A percentile compares a stretch with the other conserved stretches of the same genome.
These are phyloP conservation scores for Elachura formosa DNA, from an alignment of 2,113 vertebrate genomes.

Conservation along the genomic window DNA sequence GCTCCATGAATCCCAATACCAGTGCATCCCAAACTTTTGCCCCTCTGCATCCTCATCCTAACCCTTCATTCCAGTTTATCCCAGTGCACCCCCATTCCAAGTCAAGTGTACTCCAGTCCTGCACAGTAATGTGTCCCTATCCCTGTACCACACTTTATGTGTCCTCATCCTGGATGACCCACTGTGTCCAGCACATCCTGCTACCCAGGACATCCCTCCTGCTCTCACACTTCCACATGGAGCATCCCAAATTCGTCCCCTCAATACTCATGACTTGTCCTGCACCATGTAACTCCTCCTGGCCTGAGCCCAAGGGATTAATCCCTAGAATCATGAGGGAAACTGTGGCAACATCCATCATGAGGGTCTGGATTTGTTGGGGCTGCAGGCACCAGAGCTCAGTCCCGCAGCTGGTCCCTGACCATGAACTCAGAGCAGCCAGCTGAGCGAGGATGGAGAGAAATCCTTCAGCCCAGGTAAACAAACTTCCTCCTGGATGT, in stretches of 20 bases:
- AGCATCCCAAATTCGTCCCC: not conserved
- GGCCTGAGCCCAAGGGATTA: not conserved
- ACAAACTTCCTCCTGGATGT: fast-evolving
- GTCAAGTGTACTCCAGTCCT: not conserved
- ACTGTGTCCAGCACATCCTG: not conserved
- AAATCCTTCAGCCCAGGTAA: not conserved
- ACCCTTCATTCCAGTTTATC: not conserved
- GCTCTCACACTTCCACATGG: fast-evolving
- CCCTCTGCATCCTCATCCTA: not conserved
- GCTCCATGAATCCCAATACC: not conserved
- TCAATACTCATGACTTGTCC: too few species aligned
- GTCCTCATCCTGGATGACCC: not conserved
- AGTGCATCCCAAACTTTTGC: not conserved
- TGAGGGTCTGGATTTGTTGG: not conserved
- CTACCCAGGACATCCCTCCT: not conserved
- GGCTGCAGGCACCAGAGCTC: fast-evolving
- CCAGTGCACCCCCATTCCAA: not conserved
- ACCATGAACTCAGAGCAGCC: fast-evolving
- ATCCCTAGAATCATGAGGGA: not conserved
- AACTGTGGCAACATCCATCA: not conserved
- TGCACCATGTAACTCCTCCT: fast-evolving
- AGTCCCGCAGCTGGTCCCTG: not conserved
- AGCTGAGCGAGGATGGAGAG: not conserved
- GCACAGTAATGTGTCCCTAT: fast-evolving
- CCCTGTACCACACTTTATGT: not conserved